Evolutionary conservation across 2,797 vertebrate genomes (phyloP).

Genomic region (Sciurus vulgaris): DNA sequence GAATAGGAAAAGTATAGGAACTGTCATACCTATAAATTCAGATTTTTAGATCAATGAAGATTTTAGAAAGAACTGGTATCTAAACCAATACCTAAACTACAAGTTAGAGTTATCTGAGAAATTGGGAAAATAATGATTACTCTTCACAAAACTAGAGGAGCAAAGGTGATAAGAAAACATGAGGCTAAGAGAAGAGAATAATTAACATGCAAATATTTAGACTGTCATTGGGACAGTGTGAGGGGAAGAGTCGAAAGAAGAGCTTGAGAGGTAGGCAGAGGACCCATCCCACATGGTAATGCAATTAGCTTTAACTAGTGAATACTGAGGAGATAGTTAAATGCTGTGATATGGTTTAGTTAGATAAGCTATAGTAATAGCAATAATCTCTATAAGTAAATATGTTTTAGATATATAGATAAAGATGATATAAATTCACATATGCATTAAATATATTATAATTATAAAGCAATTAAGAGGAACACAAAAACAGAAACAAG

Average conservation of each 20-base stretch:
- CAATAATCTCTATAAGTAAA: not conserved
- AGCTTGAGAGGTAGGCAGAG: not conserved
- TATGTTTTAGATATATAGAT: not conserved
- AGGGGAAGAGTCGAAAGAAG: not conserved
- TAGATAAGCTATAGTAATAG: not conserved
- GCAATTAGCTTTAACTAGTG: not conserved
- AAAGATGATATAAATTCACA: not conserved
- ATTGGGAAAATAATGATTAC: not conserved
- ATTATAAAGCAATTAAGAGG: not conserved
- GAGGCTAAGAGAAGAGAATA: not conserved
- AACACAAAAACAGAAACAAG: not conserved
- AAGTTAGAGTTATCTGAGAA: not conserved
- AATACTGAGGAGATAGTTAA: not conserved
- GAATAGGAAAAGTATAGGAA: accelerated
- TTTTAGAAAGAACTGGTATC: not conserved
- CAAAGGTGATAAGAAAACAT: not conserved
- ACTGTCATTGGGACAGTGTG: not conserved
- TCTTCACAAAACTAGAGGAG: not conserved
- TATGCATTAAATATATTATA: not conserved
- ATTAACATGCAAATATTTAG: not conserved
- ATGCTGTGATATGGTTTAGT: not conserved
- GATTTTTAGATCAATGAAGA: conserved; percentile 23
- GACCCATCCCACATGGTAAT: not conserved
- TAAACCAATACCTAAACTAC: not conserved
- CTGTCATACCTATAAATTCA: not conserved